Evolutionary conservation across 2,797 vertebrate species (phyloP).

Genomic region (Picus viridis): DNA sequence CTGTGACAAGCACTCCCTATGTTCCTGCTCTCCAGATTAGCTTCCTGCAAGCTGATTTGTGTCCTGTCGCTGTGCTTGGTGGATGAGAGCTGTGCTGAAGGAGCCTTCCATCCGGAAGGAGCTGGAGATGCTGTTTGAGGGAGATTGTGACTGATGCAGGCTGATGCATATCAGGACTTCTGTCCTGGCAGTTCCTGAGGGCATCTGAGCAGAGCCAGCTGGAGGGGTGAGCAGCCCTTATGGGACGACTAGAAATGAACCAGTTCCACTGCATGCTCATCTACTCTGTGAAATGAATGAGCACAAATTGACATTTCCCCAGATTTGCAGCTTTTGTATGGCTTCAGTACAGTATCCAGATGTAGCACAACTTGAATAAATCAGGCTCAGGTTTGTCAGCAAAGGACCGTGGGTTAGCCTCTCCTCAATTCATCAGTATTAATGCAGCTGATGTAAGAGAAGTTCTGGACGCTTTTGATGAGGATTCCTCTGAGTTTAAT

Average conservation of each 20-base stretch:
- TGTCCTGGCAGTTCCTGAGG: neutral
- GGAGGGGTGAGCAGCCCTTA: neutral
- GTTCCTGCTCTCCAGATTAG: neutral
- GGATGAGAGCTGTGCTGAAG: neutral
- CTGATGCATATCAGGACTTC: accelerated
- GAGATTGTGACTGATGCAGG: neutral
- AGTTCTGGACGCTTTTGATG: neutral
- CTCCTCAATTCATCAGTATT: neutral
- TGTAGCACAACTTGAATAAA: neutral
- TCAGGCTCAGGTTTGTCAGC: neutral
- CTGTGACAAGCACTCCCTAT: neutral
- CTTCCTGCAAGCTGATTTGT: constrained; percentile 26
- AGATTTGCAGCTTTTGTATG: neutral
- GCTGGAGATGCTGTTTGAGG: neutral
- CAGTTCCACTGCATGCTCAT: neutral
- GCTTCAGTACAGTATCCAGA: neutral
- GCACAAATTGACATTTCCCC: neutral
- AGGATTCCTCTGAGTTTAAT: neutral
- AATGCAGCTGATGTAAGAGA: neutral
- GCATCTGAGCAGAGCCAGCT: neutral
- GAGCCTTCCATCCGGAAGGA: neutral
- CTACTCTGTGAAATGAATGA: neutral
- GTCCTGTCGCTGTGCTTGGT: neutral
- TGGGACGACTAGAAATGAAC: neutral
- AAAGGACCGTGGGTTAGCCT: neutral